These are phyloP conservation scores for Anguilla rostrata DNA, from an alignment of 2,113 vertebrate genomes.

Conservation along the genomic window DNA sequence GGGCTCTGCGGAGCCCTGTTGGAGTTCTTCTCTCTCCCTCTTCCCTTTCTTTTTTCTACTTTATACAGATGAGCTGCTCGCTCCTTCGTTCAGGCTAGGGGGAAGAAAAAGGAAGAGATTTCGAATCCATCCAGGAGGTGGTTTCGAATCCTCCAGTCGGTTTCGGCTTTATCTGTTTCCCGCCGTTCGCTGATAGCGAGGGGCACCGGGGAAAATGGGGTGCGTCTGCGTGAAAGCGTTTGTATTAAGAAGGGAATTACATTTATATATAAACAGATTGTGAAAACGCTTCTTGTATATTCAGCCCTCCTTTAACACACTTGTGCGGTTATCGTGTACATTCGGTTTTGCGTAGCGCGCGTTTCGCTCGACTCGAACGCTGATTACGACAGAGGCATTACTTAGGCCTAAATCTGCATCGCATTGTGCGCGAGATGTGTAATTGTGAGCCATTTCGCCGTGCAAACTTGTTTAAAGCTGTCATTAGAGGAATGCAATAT, in stretches of 20 bases:
- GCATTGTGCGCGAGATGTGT: not conserved
- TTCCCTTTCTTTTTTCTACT: constrained; percentile 37
- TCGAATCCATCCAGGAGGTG: constrained; percentile 12
- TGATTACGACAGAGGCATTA: not conserved
- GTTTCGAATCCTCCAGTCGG: not conserved
- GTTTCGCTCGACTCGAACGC: not conserved
- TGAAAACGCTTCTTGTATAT: not conserved
- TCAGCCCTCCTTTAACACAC: not conserved
- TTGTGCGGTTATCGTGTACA: not conserved
- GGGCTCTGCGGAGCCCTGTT: constrained; percentile 59
- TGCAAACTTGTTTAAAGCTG: constrained; percentile 20
- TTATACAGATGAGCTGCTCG: constrained; percentile 28
- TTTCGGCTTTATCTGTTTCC: not conserved
- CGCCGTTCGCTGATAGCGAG: not conserved
- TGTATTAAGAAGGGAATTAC: not conserved
- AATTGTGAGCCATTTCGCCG: constrained; percentile 9
- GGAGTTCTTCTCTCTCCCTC: constrained; percentile 66
- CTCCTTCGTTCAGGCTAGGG: constrained; percentile 1
- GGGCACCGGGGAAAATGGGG: not conserved
- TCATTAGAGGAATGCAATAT: not conserved
- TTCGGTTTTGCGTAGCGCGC: no score
- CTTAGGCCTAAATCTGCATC: not conserved
- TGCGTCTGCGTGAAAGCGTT: not conserved
- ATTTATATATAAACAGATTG: not conserved
- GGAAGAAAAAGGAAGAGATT: constrained; percentile 8